Evolutionary conservation across 2,113 vertebrate genomes (phyloP), one percentile per base, ranked within the genome.

Genomic region (Dicrurus megarhynchus): DNA sequence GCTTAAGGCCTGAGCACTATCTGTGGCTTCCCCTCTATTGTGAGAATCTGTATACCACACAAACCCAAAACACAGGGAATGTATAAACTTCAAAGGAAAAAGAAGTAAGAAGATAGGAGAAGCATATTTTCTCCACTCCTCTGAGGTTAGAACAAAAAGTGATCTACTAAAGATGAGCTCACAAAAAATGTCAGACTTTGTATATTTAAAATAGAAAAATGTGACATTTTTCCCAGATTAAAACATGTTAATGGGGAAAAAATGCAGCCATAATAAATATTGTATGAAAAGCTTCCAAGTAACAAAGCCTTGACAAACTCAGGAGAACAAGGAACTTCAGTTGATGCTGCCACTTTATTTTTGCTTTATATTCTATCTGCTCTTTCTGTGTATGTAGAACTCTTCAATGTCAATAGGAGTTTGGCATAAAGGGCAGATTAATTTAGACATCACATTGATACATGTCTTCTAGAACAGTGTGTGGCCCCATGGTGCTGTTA

Each of bases 261-360:
- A 96, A 89, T 95, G 95, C 93, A 95, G 76, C 95, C 90, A 90
- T 96, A 78, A 97, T 96, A 96, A 97, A 97, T 96, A 96, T 96
- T 96, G 88, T 94, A 97, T 96, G 96, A 96, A 96, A 96, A 96
- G 85, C 96, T 97, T 96, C 95, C 96, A 96, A 94, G 80, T 93
- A 94, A 95, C 83, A 97, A 96, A 97, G 93, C 79, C 86, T 89
- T 96, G 96, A 96, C 90, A 96, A 96, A 95, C 95, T 93, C 90
- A 84, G 68, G 88, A 96, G 95, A 95, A 94, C 93, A 96, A 96
- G 92, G 90, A 96, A 84, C 68, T 96, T 93, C 80, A 90, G 85
- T 47, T 90, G 93, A 92, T 75, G 85, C 85, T 94, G 95, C 90
- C 90, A 88, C 93, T 95, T 95, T 87, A 75, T 94, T 96, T 93